These are phyloP conservation scores for Istiophorus platypterus DNA, from an alignment of 2,113 vertebrate species.

Conservation along the genomic window DNA sequence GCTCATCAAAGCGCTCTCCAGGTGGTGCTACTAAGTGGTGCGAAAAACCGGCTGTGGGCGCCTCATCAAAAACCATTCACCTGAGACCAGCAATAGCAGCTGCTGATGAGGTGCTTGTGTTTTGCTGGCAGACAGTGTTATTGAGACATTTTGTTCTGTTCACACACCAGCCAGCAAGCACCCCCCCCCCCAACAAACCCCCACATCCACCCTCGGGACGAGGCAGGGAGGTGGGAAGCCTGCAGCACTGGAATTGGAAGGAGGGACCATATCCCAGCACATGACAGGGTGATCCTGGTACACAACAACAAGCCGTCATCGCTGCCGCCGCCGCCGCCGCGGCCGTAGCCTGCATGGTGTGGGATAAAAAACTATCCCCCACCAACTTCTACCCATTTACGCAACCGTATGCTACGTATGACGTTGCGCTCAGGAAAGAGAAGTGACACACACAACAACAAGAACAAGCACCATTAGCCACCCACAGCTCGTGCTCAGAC, in stretches of 20 bases:
- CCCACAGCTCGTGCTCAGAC: conserved; percentile 76
- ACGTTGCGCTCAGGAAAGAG: conserved; percentile 56
- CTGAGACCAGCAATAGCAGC: conserved; percentile 69
- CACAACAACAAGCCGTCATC: conserved; percentile 66
- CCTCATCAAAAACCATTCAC: conserved; percentile 74
- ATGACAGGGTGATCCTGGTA: conserved; percentile 65
- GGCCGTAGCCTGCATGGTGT: conserved; percentile 13
- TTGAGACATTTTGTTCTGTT: conserved; percentile 80
- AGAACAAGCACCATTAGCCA: conserved; percentile 75
- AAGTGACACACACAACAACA: conserved; percentile 75
- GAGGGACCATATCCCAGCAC: conserved; percentile 58
- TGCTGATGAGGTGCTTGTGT: conserved; percentile 66
- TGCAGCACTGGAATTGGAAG: conserved; percentile 55
- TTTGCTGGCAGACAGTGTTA: conserved; percentile 71
- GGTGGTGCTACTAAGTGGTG: conserved; percentile 70
- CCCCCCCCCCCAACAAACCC: no score
- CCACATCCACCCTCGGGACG: conserved; percentile 64
- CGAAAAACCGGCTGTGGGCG: conserved; percentile 68
- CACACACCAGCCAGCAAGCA: conserved; percentile 54
- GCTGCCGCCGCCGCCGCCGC: conserved; percentile 7
- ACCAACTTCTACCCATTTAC: conserved; percentile 66
- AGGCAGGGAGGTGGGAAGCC: conserved; percentile 53
- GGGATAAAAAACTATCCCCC: conserved; percentile 24
- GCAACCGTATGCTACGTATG: conserved; percentile 56
- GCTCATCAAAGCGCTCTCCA: conserved; percentile 70